These are phyloP conservation scores for Astreopora myriophthalma DNA, from an alignment of 64 coral and sea anemone species.

Conservation along the genomic window DNA sequence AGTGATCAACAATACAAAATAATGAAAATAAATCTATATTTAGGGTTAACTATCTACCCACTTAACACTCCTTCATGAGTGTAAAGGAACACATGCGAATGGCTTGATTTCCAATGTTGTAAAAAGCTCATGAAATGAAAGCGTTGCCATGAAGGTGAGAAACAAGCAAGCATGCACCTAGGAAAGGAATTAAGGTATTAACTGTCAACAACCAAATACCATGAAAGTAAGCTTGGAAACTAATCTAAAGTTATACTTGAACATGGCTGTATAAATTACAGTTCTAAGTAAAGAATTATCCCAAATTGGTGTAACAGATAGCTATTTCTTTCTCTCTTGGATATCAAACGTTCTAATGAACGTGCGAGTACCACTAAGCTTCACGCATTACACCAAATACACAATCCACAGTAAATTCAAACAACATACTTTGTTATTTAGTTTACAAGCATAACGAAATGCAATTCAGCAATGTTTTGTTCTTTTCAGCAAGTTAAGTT, in stretches of 20 bases:
- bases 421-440: not conserved
- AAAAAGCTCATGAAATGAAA: not conserved
- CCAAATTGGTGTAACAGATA: not conserved
- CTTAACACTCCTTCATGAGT: not conserved
- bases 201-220: not conserved
- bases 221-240: not conserved
- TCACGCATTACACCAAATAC: not conserved
- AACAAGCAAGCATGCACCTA: not conserved
- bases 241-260: not conserved
- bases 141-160: not conserved
- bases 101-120: not conserved
- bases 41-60: not conserved
- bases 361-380: not conserved
- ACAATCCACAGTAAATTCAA: not conserved
- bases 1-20: constrained; percentile 49
- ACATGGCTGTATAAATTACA: constrained; percentile 12
- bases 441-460: not conserved
- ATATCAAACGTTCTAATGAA: not conserved
- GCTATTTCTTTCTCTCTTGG: not conserved
- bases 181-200: no score
- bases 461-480: not conserved
- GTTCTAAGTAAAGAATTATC: not conserved
- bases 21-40: constrained; percentile 22
- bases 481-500: not conserved
- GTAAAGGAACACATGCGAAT: not conserved